Percentiles rank a stretch among this genome's conserved stretches.
Conservation (phyloP, 2,888 invertebrate genomes). For the Perdita meconis region DNA sequence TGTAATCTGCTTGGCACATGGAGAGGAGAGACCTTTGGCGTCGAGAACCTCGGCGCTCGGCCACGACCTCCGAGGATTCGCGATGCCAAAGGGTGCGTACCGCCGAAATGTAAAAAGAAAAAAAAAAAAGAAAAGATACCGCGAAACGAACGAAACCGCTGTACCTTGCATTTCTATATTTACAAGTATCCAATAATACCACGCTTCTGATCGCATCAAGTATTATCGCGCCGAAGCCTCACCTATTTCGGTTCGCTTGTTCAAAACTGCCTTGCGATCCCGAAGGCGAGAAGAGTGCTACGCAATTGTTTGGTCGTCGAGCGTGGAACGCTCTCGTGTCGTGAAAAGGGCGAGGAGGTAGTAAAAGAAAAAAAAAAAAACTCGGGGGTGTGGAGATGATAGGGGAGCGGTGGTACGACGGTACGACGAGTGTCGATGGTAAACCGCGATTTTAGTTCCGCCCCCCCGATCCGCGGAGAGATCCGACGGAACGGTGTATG, state of each 20-base stretch:
- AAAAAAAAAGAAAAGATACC: not conserved
- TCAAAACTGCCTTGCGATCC: conserved; percentile 57
- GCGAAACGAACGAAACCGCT: conserved; percentile 1
- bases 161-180: conserved; percentile 41
- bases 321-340: not conserved
- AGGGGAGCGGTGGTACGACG: not conserved
- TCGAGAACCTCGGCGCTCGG: conserved; percentile 42
- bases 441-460: not conserved
- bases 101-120: conserved; percentile 21
- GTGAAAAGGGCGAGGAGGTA: not conserved
- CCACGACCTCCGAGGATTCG: conserved; percentile 34
- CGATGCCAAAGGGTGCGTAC: conserved; percentile 45
- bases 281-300: conserved; percentile 67
- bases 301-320: conserved; percentile 52
- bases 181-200: conserved; percentile 45
- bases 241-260: conserved; percentile 54
- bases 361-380: too few species aligned
- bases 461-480: conserved; percentile 11
- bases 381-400: not conserved
- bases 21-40: conserved; percentile 59
- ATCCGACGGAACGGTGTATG: conserved; percentile 16
- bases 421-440: not conserved
- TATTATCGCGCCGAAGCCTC: conserved; percentile 53
- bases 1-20: conserved; percentile 71
- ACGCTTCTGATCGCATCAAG: conserved; percentile 58